These are phyloP conservation scores for Herpetotheres cachinnans DNA, from an alignment of 2,113 vertebrate genomes.

Conservation along the genomic window DNA sequence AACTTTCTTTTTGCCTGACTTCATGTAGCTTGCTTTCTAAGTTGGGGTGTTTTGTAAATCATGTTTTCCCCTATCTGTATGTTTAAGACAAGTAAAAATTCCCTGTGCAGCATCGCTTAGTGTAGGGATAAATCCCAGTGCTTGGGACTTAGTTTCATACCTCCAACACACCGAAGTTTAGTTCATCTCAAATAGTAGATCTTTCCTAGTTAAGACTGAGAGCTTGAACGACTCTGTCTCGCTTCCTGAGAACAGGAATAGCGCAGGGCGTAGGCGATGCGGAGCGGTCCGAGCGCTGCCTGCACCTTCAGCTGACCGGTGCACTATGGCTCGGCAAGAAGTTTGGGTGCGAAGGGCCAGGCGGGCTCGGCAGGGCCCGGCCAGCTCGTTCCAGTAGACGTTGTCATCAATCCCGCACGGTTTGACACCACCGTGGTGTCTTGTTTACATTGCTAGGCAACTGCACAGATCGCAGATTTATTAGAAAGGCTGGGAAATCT, in stretches of 20 bases:
- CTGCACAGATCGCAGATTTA: background rate
- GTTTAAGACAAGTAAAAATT: background rate
- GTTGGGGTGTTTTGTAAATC: background rate
- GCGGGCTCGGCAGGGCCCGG: background rate
- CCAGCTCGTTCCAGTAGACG: background rate
- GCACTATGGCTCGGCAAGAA: too few relatives aligned
- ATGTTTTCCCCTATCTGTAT: accelerated
- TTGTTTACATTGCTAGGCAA: slow-evolving; percentile 32
- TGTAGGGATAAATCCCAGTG: background rate
- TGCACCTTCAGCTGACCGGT: too few relatives aligned
- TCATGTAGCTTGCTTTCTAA: background rate
- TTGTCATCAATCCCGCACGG: background rate
- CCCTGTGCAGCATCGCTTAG: accelerated
- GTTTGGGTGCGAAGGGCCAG: background rate
- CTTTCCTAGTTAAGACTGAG: background rate
- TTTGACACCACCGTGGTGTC: background rate
- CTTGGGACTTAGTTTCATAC: background rate
- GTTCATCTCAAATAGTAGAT: background rate
- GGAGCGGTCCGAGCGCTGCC: background rate
- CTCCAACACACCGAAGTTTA: background rate
- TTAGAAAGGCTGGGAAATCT: background rate
- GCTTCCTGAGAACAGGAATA: background rate
- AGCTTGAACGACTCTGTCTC: background rate
- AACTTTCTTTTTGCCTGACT: background rate
- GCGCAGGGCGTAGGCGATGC: accelerated